phyloP scores from a whole-genome alignment of 2,888 invertebrate species.

The Erebia ligea region DNA sequence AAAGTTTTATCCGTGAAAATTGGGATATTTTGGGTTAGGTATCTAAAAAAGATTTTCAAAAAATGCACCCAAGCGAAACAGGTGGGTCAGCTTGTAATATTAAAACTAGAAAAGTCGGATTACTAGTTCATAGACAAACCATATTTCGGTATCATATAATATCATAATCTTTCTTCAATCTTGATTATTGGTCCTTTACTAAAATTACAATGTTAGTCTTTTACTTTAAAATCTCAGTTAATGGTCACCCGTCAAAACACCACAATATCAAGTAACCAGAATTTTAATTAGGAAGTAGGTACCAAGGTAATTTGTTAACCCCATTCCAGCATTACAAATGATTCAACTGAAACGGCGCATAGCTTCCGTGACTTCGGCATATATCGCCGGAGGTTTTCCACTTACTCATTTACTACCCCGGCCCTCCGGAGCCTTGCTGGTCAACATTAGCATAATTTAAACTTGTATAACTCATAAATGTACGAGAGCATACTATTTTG shows the following conservation, averaged over 20 bases:
- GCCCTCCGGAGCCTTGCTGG: constrained; percentile 28
- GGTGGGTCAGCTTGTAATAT: no score
- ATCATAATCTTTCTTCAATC: no score
- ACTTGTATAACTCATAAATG: constrained; percentile 17
- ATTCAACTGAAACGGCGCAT: constrained; percentile 19
- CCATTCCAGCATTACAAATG: constrained; percentile 23
- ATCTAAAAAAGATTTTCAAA: no score
- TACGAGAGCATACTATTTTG: neutral
- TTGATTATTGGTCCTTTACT: neutral
- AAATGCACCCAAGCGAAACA: no score
- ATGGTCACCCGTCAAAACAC: neutral
- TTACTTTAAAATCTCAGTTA: no score
- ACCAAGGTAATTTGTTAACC: constrained; percentile 19
- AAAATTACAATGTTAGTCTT: neutral
- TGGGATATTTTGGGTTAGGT: no score
- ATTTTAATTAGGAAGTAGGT: neutral
- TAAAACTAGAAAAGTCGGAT: no score
- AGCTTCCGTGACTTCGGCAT: constrained; percentile 51
- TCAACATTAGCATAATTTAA: constrained; percentile 28
- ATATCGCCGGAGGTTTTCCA: constrained; percentile 46
- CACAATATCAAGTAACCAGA: constrained; percentile 2
- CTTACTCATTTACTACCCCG: constrained; percentile 48
- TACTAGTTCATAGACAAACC: no score
- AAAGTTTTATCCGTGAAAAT: no score
- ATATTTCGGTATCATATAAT: no score